Percentiles rank a stretch among this genome's conserved stretches.
Conservation (phyloP, 2,888 invertebrate genomes). For the Chorisops tibialis region DNA sequence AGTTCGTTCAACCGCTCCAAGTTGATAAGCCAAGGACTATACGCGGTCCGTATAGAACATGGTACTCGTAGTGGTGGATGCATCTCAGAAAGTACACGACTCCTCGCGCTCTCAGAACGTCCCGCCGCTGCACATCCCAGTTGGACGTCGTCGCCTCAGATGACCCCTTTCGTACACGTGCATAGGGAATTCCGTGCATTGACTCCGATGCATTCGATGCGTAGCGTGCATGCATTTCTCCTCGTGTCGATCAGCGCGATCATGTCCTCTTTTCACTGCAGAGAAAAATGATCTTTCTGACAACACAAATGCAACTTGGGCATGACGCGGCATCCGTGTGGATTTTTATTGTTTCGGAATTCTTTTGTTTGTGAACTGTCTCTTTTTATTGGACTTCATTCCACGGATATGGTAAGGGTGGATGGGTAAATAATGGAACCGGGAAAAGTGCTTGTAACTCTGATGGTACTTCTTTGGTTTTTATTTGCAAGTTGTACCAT, state of each 20-base stretch:
- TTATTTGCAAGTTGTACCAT: no score
- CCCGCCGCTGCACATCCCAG: neutral
- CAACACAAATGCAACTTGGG: no score
- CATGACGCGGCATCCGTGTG: no score
- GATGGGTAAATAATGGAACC: no score
- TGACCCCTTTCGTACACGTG: constrained; percentile 12
- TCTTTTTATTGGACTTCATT: no score
- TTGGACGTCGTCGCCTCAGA: neutral
- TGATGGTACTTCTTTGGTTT: no score
- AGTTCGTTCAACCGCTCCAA: constrained; percentile 13
- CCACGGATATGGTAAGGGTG: no score
- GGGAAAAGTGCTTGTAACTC: no score
- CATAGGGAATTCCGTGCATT: constrained; percentile 18
- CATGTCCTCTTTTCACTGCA: no score
- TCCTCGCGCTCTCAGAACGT: neutral
- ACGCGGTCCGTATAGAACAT: neutral
- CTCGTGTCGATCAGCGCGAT: constrained; percentile 15
- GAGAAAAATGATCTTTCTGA: no score
- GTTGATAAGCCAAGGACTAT: constrained; percentile 14
- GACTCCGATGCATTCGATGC: constrained; percentile 12
- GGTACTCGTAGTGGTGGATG: neutral
- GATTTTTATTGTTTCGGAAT: no score
- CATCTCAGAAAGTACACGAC: neutral
- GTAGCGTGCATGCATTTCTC: constrained; percentile 18
- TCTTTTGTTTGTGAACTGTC: no score